Base-by-base conservation (phyloP, 1,140 invertebrate species). In the Campoletis sonorensis region DNA sequence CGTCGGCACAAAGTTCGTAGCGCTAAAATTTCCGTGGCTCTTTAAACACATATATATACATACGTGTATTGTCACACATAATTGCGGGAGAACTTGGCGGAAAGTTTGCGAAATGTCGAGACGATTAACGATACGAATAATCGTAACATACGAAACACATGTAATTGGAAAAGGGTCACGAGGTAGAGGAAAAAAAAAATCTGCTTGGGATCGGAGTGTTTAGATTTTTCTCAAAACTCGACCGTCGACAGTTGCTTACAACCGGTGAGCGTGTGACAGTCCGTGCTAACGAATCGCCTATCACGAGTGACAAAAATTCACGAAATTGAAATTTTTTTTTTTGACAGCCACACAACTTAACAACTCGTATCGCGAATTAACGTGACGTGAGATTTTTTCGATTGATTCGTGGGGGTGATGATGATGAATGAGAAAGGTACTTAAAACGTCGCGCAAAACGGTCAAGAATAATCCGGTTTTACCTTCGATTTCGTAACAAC, bases 401-500 rank as follows among this genome's bases (percentile, higher is more conserved):
- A 64, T 64, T 64, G 21, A 26, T 64, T 26, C n/a, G 23, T n/a
- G 61, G 61, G 61, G 61, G 23, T 64, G 61, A 64, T 64, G 61
- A 21, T n/a, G 1, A 64, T 64, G 61, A 64, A 26, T 11, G 61
- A 64, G 61, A 64, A 26, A 64, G 61, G 61, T 54, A 64, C 23
- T 64, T 64, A 10, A 67, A 70, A 70, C 67, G 67, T 70, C 30
- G 67, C 10, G 67, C 0, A 3, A n/a, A 70, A 70, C 4, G 23
- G 23, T 30, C n/a, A 61, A 49, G 67, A 58, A 79, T 75, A 84
- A 82, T 27, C 23, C 37, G 61, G 27, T 88, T 92, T 93, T 94
- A 99, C 98, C 97, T 99, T 98, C 88, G 98, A 98, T 95, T 99
- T 98, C 82, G 98, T 99, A 91, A 99, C 97, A 91, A 97, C 95